These are phyloP conservation scores for Andrena praecox DNA, from an alignment of 2,888 invertebrate species.

Conservation along the genomic window DNA sequence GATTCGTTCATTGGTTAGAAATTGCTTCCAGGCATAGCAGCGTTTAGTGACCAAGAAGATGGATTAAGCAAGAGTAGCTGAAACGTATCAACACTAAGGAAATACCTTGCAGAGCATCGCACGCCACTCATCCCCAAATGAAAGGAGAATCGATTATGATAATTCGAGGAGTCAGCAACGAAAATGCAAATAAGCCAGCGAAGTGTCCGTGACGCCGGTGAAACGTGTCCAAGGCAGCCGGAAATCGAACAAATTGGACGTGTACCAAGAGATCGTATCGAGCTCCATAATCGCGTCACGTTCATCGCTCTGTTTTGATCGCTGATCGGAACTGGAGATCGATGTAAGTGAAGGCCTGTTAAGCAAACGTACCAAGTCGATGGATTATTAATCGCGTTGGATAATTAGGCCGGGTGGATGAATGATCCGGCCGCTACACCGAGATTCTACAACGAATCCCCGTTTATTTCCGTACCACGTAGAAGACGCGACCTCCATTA, in stretches of 20 bases:
- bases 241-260: slow-evolving; percentile 26
- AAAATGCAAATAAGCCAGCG: slow-evolving; percentile 1
- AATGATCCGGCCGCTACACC: slow-evolving; percentile 37
- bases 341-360: slow-evolving; percentile 16
- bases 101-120: too few relatives aligned
- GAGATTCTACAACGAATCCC: slow-evolving; percentile 36
- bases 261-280: slow-evolving; percentile 4
- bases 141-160: not conserved
- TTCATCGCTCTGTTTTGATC: slow-evolving; percentile 30
- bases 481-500: slow-evolving; percentile 55
- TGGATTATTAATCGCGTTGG: slow-evolving; percentile 45
- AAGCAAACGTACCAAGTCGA: slow-evolving; percentile 2
- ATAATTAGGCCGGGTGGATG: slow-evolving; percentile 53
- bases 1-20: too few relatives aligned
- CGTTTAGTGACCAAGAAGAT: too few relatives aligned
- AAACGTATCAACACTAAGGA: too few relatives aligned
- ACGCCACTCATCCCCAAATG: too few relatives aligned
- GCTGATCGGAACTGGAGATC: slow-evolving; percentile 25
- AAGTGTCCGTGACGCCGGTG: not conserved
- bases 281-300: slow-evolving; percentile 33
- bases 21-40: too few relatives aligned
- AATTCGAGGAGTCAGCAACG: not conserved
- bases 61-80: too few relatives aligned
- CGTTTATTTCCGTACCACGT: slow-evolving; percentile 41
- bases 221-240: slow-evolving; percentile 1